Base-by-base conservation (phyloP, 2,888 invertebrate genomes). In the Stratiomys singularior region DNA sequence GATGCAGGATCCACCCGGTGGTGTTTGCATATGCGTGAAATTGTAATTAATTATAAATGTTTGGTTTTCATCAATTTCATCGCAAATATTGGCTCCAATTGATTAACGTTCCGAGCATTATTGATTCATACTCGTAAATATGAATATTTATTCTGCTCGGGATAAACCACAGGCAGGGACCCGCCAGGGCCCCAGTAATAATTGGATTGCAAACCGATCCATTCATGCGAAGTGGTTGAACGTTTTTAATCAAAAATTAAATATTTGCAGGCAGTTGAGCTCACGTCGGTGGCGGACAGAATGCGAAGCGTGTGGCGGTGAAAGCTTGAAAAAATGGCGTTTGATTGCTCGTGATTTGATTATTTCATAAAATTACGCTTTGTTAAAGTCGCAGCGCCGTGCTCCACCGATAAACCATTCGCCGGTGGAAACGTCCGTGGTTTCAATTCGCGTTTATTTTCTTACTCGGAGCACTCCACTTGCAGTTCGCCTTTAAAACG, bases 41-140 rank as follows among this genome's bases (percentile, higher is more conserved):
- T 72, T 74, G 77, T 77, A 79, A 79, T 79, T 79, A 79, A 79
- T 79, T 79, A 79, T 74, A 79, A 74, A 79, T 64, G 79, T 79
- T 77, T 76, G 79, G 79, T 79, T 79, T 77, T 74, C 79, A 79
- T 79, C 79, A 79, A 67, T 79, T 77, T 79, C 66, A 60, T 56
- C 56, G 77, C 58, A 77, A 79, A 79, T 77, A 79, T 77, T 79
- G 58, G 63, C 67, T 71, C 60, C 71, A 77, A 79, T 79, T 79
- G 79, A 76, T 79, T 76, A 79, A 74, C 77, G 74, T 77, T 79
- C 60, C 77, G 64, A 77, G 74, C 76, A 67, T 60, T 44, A 69
- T 69, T 69, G 46, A 69, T 46, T 47, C 69, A 69, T 46, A 69
- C 23, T 47, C 69, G 47, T 46, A 67, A 27, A 46, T 67, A 47